phyloP scores from a whole-genome alignment of 2,888 invertebrate species.

The Protodeltote pygarga region DNA sequence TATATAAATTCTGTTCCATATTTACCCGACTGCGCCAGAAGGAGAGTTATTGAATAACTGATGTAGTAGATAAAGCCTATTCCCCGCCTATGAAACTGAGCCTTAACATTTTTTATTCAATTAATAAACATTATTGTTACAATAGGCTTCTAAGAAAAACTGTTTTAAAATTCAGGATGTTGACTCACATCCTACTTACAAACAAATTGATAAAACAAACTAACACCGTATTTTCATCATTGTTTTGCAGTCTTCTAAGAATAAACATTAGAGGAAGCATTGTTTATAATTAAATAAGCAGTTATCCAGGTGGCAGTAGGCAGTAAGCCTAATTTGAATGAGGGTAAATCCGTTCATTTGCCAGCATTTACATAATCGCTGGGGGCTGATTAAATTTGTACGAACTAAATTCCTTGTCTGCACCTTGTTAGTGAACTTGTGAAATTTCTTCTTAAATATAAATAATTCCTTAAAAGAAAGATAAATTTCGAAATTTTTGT shows the following conservation, averaged over 20 bases:
- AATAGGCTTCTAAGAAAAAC: too few relatives aligned
- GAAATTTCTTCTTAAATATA: conserved; percentile 9
- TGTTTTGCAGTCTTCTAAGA: conserved; percentile 11
- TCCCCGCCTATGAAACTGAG: too few relatives aligned
- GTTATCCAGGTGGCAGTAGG: conserved; percentile 58
- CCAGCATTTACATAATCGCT: conserved; percentile 77
- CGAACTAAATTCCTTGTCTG: conserved; percentile 52
- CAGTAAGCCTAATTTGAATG: conserved; percentile 71
- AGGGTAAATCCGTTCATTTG: conserved; percentile 72
- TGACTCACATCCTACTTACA: too few relatives aligned
- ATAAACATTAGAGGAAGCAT: conserved; percentile 22
- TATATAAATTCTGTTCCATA: too few relatives aligned
- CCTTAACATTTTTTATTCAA: too few relatives aligned
- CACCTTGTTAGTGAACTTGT: conserved; percentile 21
- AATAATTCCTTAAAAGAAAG: not conserved
- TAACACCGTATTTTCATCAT: too few relatives aligned
- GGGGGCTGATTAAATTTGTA: conserved; percentile 76
- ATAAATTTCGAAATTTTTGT: not conserved
- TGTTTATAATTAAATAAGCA: conserved; percentile 53
- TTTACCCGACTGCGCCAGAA: too few relatives aligned
- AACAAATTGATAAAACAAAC: too few relatives aligned
- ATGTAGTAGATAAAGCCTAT: too few relatives aligned
- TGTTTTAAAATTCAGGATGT: too few relatives aligned
- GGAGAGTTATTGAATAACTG: too few relatives aligned
- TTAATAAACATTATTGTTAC: too few relatives aligned